These are phyloP conservation scores for Rhinichthys klamathensis DNA, from an alignment of 2,113 vertebrate genomes.

Conservation along the genomic window DNA sequence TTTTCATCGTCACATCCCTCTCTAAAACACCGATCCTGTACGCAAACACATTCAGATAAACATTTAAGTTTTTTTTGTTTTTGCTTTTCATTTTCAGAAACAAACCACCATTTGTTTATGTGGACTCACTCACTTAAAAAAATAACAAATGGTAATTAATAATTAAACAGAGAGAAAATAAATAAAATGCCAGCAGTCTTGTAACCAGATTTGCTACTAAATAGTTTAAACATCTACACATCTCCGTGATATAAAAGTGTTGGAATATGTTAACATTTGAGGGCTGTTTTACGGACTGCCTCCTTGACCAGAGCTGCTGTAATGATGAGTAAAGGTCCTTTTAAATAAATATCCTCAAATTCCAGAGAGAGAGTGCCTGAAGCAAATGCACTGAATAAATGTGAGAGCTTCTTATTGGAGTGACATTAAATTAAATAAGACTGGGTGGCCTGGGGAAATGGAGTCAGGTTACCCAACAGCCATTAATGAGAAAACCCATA, in stretches of 20 bases:
- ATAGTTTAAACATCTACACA: constrained; percentile 16
- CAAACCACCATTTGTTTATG: background rate
- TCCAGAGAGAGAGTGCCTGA: constrained; percentile 68
- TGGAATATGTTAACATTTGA: constrained; percentile 38
- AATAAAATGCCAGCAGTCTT: constrained; percentile 3
- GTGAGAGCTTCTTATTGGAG: constrained; percentile 79
- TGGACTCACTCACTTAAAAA: background rate
- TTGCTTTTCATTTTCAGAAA: background rate
- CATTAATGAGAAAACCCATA: constrained; percentile 80
- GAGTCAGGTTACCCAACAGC: constrained; percentile 67
- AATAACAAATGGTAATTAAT: background rate
- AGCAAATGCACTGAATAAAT: constrained; percentile 76
- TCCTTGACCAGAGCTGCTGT: constrained; percentile 51
- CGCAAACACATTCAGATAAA: constrained; percentile 36
- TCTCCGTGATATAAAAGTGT: background rate
- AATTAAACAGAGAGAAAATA: background rate
- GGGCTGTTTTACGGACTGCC: constrained; percentile 13
- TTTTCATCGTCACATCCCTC: constrained; percentile 87
- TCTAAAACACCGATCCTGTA: constrained; percentile 80
- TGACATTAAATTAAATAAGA: constrained; percentile 83
- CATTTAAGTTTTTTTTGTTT: background rate
- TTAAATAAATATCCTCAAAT: constrained; percentile 75
- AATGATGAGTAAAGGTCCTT: constrained; percentile 68
- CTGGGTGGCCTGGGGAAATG: constrained; percentile 71
- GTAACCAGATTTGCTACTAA: background rate